Evolutionary conservation across 1,140 invertebrate genomes (phyloP), one percentile per base, ranked within the genome.

Genomic region (Trialeurodes vaporariorum): DNA sequence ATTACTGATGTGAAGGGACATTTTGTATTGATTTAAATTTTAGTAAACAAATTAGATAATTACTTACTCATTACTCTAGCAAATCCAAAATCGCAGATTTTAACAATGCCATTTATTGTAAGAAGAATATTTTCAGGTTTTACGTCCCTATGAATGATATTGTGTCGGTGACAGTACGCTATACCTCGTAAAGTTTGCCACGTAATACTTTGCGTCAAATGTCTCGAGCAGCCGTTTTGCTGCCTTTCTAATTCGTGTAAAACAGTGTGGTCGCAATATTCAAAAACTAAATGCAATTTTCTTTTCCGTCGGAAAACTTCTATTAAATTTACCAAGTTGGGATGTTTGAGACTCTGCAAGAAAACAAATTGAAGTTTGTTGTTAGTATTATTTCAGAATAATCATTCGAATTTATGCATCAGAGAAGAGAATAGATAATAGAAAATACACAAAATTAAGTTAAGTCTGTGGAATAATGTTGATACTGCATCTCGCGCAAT

Each of bases 121-220:
- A 99, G 85, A 22, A 99, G 81, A 69, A 99, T 98, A 78, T 99
- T 99, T 83, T 99, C 97, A 1, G 97, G 97, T 77, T 99, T 98
- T 0, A 99, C 94, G 77, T 98, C 96, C 49, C 95, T 85, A 76
- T 98, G 95, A 74, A 98, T 94, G 77, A 94, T 96, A 77, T 96
- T 96, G 75, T 98, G 89, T 63, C 90, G 85, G 79, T 99, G 97
- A 79, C 96, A 98, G 80, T 98, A 99, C 34, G 90, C 88, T 1
- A 99, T 86, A 0, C 94, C 96, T 74, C 96, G 88, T 24, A 99
- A 80, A 23, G 95, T 94, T 80, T 99, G 97, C 86, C 93, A 97
- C 63, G 91, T 89, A 24, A 98, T 94, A 79, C 93, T 91, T 78
- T 93, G 94, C 1, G 90, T 94, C 58, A 94, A 81, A 49, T 85